Base-by-base conservation (phyloP, 2,797 vertebrate species). In the Lagocephalus sceleratus region DNA sequence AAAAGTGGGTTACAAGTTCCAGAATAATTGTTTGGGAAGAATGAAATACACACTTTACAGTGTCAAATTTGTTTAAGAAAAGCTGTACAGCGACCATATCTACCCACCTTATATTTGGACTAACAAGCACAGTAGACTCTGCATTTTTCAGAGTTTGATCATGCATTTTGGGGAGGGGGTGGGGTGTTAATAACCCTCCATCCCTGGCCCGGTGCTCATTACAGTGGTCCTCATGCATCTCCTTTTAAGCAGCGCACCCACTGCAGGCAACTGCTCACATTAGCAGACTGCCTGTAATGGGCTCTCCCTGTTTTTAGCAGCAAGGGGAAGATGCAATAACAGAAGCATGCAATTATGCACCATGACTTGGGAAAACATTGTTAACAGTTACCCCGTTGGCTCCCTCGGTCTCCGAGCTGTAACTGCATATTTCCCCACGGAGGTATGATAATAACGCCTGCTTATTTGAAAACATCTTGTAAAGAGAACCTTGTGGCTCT, bases 391-490 rank as follows among this genome's bases (percentile, higher is more conserved):
- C 74, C 78, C 75, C 70, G 79, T 84, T 88, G 83, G 85, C 81
- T 76, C 32, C 32, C 81, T 78, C 64, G 68, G 71, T 85, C 85
- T 83, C 83, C 63, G 63, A 87, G 78, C 84, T 88, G 79, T 90
- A 89, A 89, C 87, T 87, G 83, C 88, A 87, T 89, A 89, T 89
- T 88, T 88, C 88, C 88, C 89, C 68, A 68, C 68, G 81, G 88
- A 85, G 65, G 72, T 71, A 82, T 79, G 81, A 87, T 89, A 89
- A 90, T 90, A 88, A 89, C 78, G 66, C 71, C 77, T 63, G 87
- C 85, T 90, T 91, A 90, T 90, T 90, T 86, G 89, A 88, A 88
- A 90, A 88, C 85, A 88, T 82, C 87, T 89, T 89, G 85, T 91
- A 89, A 90, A 73, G 83, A 83, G 88, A 88, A 85, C 83, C 87